Base-by-base conservation (phyloP, 2,888 invertebrate genomes). In the Drosophila maculinotata region DNA sequence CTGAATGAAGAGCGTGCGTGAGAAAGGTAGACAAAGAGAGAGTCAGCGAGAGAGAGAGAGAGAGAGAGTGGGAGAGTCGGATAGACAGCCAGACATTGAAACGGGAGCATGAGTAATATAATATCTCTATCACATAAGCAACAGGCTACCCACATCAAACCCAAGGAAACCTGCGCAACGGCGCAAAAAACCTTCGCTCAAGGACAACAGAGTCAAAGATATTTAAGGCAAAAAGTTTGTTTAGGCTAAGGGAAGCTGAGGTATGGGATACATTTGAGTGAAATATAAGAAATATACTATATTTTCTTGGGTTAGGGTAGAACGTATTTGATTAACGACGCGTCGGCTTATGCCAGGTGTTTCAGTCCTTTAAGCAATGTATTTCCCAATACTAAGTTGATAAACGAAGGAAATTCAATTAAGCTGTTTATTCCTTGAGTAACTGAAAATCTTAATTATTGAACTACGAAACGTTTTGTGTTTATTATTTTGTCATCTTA, bases 121-220 rank as follows among this genome's bases (percentile, higher is more conserved):
- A 85, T 80, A 66, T 54, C 33, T 23, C 49, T 36, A 54, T 52
- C 35, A 48, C 35, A 48, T 20, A 44, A 63, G 74, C 82, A 87
- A 84, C 84, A 84, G 87, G 83, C 84, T 85, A 62, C 82, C 82
- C 75, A 75, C 71, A 75, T 77, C 79, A 85, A 79, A 87, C 85
- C 76, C 64, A 65, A 81, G 70, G 23, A 69, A 68, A 76, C 73
- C 77, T 76, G 76, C 76, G 69, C 73, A 65, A 56, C 65, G 54
- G 42, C 42, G 56, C 42, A 58, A 26, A 57, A 60, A 79, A 65
- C 53, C 41, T 67, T 53, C 44, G 36, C 14, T 20, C 79, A 81
- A 81, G 82, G 75, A 69, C 67, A 75, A 41, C 44, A 49, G 17
- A 48, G 53, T 60, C 52, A 57, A 20, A 41, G 31, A 45, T 17